phyloP scores from a whole-genome alignment of 1,140 invertebrate genomes.

The Drosophila nigrodunni region DNA sequence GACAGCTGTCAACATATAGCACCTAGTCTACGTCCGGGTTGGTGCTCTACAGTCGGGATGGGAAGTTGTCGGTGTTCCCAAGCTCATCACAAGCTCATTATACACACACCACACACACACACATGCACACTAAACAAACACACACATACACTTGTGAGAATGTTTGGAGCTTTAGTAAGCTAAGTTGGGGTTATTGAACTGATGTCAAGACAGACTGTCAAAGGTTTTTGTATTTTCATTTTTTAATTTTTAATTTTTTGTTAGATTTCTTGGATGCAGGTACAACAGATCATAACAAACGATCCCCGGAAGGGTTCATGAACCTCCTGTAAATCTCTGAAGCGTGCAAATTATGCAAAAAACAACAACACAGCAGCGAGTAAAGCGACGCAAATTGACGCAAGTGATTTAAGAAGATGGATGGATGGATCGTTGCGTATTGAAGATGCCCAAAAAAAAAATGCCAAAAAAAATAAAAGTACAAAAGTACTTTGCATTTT shows the following conservation, averaged over 20 bases:
- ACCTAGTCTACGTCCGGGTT: not conserved
- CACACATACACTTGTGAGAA: constrained; percentile 19
- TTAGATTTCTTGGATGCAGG: constrained; percentile 33
- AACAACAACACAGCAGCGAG: constrained; percentile 12
- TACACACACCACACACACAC: constrained; percentile 2
- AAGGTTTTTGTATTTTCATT: constrained; percentile 25
- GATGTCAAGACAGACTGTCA: constrained; percentile 29
- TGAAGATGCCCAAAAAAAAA: constrained; percentile 10
- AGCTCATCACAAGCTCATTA: constrained; percentile 51
- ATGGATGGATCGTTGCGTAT: constrained; percentile 27
- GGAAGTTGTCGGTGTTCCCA: constrained; percentile 1
- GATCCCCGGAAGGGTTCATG: constrained; percentile 44
- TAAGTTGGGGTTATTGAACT: constrained; percentile 41
- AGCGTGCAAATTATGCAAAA: constrained; percentile 78
- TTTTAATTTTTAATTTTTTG: not conserved
- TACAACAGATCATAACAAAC: constrained; percentile 22
- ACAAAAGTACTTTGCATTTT: not conserved
- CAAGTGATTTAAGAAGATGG: constrained; percentile 49
- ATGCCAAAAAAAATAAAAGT: no score
- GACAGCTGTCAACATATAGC: constrained; percentile 1
- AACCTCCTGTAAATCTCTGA: constrained; percentile 55
- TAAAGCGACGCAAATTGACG: constrained; percentile 49
- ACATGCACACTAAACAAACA: not conserved
- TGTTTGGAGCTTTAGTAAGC: constrained; percentile 10
- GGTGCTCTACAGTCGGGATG: constrained; percentile 4